phyloP scores from a whole-genome alignment of 92 coral and sea anemone species.

The Hydrozoanthus gracilis region DNA sequence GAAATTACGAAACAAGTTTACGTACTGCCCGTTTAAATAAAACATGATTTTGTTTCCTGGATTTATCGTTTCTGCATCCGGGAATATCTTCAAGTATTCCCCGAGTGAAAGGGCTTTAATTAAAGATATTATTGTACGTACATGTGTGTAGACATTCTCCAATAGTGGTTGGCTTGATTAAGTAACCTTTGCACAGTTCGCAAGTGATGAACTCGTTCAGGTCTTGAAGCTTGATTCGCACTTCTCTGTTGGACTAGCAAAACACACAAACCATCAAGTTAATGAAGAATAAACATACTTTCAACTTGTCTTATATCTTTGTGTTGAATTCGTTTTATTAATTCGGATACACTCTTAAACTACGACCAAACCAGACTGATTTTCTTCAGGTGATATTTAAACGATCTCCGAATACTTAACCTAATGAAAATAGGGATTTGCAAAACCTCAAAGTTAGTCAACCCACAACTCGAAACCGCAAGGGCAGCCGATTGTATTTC shows the following conservation, averaged over 20 bases:
- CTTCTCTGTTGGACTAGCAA: slow-evolving; percentile 91
- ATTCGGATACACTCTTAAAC: background rate
- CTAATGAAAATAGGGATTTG: background rate
- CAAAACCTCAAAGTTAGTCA: slow-evolving; percentile 10
- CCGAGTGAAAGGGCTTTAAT: slow-evolving; percentile 7
- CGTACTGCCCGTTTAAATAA: slow-evolving; percentile 25
- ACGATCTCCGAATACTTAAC: slow-evolving; percentile 16
- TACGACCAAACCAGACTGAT: background rate
- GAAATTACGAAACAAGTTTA: slow-evolving; percentile 35
- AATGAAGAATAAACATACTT: slow-evolving; percentile 46
- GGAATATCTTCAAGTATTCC: slow-evolving; percentile 52
- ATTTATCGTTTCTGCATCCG: slow-evolving; percentile 47
- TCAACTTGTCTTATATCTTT: slow-evolving; percentile 10
- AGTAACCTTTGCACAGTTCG: slow-evolving; percentile 92
- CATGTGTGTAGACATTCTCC: slow-evolving; percentile 99
- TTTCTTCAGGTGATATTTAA: slow-evolving; percentile 1
- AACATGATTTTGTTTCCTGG: slow-evolving; percentile 48
- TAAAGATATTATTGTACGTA: slow-evolving; percentile 62
- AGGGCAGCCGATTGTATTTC: background rate
- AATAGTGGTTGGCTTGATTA: slow-evolving; percentile 96
- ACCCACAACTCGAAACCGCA: slow-evolving; percentile 33
- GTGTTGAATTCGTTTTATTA: slow-evolving; percentile 9
- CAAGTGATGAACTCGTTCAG: slow-evolving; percentile 89
- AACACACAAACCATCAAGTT: slow-evolving; percentile 60
- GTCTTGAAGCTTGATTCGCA: slow-evolving; percentile 88